phyloP scores from a whole-genome alignment of 2,797 vertebrate genomes.

The Rhadinocentrus ornatus region DNA sequence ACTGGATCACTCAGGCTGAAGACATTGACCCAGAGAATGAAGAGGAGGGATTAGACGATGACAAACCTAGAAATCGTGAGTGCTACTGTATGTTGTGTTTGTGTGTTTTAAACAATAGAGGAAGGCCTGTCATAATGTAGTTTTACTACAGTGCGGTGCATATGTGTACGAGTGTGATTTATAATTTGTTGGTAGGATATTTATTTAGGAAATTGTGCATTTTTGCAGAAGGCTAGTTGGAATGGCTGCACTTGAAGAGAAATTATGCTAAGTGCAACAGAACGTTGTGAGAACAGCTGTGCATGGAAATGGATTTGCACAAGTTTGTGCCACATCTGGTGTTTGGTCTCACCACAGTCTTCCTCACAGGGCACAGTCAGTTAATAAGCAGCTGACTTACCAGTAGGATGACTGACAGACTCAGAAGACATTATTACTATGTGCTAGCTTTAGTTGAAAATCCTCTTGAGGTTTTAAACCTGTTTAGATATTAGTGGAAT shows the following conservation, averaged over 20 bases:
- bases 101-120: neutral
- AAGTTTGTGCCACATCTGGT: slow-evolving; percentile 19
- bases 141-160: neutral
- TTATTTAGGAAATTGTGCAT: neutral
- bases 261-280: neutral
- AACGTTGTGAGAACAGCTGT: slow-evolving; percentile 14
- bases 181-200: neutral
- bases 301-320: slow-evolving; percentile 13
- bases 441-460: slow-evolving; percentile 51
- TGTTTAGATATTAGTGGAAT: slow-evolving; percentile 64
- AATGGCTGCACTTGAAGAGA: neutral
- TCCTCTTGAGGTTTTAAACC: slow-evolving; percentile 59
- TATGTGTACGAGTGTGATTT: neutral
- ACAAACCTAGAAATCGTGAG: slow-evolving; percentile 98
- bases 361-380: slow-evolving; percentile 15
- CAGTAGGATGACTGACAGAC: slow-evolving; percentile 47
- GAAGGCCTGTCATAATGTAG: neutral
- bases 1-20: slow-evolving; percentile 99
- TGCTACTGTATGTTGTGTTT: slow-evolving; percentile 20
- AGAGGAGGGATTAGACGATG: slow-evolving; percentile 95
- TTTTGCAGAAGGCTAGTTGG: neutral
- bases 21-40: slow-evolving; percentile 99
- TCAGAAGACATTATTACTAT: slow-evolving; percentile 48
- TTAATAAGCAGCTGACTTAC: slow-evolving; percentile 27
- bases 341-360: slow-evolving; percentile 12